Base-by-base conservation (phyloP, 2,888 invertebrate genomes). In the Drosophila putrida region DNA sequence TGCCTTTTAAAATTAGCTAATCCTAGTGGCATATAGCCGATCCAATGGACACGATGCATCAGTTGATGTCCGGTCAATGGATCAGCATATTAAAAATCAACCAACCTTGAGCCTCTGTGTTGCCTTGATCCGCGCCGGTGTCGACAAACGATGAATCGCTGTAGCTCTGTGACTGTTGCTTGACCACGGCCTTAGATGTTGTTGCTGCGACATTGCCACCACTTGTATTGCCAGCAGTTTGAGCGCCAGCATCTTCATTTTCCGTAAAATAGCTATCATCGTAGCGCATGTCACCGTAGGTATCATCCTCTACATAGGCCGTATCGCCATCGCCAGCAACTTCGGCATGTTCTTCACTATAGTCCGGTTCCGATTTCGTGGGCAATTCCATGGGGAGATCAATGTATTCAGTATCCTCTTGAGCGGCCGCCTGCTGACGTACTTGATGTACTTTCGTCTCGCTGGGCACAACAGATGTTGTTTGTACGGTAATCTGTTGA, bases 291-390 rank as follows among this genome's bases (percentile, higher is more conserved):
- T 95, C 95, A 92, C 94, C 94, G 90, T 95, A 95, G 1, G 95
- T 94, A 91, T 95, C 95, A 65, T 95, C 95, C 92, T 95, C 95
- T 87, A 95, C 95, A 81, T 95, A 95, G 84, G 94, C 93, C 0
- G 94, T 93, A 89, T 95, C 95, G 82, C 94, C 94, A 85, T 95
- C 95, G 68, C 94, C 94, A 31, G 94, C 95, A 78, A 94, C 95
- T 78, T 95, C 95, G 73, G 94, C 95, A 73, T 94, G 93, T 90
- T 95, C 95, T 72, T 95, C 95, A 44, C 94, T 93, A 91, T 95
- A 95, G 92, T 95, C 95, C 0, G 95, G 95, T 93, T 95, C 95
- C 91, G 95, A 94, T 94, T 95, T 95, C 31, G 95, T 95, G 85
- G 95, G 94, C 75, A 95, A 86, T 80, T 93, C 93, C 67, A 93